Conservation (phyloP, 2,113 vertebrate genomes). For the Thamnophis sirtalis region DNA sequence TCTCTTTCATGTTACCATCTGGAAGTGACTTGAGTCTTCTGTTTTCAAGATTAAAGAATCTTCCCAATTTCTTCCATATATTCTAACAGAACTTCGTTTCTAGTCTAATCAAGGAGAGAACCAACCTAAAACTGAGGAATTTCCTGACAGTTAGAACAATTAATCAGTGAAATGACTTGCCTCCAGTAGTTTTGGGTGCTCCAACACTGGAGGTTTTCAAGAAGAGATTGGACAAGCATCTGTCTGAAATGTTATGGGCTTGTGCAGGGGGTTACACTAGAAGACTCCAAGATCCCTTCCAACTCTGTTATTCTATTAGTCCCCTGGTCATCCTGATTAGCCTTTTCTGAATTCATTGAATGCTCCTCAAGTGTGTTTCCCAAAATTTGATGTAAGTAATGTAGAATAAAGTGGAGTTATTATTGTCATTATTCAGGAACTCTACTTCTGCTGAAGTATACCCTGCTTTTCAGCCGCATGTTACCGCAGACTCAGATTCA, state of each 20-base stretch:
- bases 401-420: neutral
- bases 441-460: neutral
- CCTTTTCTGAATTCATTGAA: neutral
- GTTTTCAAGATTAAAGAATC: neutral
- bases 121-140: neutral
- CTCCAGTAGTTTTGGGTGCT: neutral
- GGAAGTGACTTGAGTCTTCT: neutral
- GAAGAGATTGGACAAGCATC: neutral
- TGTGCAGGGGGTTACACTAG: neutral
- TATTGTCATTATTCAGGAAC: neutral
- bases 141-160: neutral
- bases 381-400: neutral
- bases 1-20: neutral
- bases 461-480: neutral
- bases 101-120: neutral
- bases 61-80: neutral
- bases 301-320: neutral
- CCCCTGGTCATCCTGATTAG: neutral
- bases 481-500: neutral
- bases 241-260: neutral
- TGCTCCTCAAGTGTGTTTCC: neutral
- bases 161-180: neutral
- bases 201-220: neutral
- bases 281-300: neutral
- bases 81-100: neutral